phyloP scores from a whole-genome alignment of 2,888 invertebrate species.

The Hofmannophila pseudospretella region DNA sequence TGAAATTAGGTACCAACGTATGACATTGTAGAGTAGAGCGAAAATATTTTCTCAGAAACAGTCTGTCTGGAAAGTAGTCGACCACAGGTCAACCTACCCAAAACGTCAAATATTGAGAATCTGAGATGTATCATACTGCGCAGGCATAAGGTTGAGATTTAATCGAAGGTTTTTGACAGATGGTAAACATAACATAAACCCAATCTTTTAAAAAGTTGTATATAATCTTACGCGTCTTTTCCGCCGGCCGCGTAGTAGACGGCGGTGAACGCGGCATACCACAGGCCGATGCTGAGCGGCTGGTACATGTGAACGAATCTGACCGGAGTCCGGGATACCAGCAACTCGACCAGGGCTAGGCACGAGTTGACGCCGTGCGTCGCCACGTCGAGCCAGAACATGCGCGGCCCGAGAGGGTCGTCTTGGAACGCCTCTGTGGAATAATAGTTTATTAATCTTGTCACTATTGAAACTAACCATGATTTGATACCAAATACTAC shows the following conservation, averaged over 20 bases:
- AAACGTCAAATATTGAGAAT: too few species aligned
- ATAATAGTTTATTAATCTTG: too few species aligned
- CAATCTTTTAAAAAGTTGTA: background rate
- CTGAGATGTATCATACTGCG: too few species aligned
- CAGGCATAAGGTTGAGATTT: too few species aligned
- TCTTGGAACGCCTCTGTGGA: background rate
- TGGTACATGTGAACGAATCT: conserved; percentile 78
- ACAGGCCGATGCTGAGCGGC: conserved; percentile 80
- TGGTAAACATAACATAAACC: background rate
- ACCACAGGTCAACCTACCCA: too few species aligned
- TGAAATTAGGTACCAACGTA: too few species aligned
- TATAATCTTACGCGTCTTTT: conserved; percentile 82
- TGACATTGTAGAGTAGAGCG: too few species aligned
- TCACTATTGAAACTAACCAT: too few species aligned
- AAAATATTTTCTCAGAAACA: too few species aligned
- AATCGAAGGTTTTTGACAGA: too few species aligned
- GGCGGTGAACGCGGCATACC: conserved; percentile 83
- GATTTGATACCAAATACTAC: too few species aligned
- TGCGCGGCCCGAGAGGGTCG: conserved; percentile 15
- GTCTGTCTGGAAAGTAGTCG: too few species aligned
- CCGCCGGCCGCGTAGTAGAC: conserved; percentile 87
- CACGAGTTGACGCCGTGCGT: conserved; percentile 82
- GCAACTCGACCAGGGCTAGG: conserved; percentile 83
- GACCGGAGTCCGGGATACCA: conserved; percentile 81
- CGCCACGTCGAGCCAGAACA: conserved; percentile 53